Evolutionary conservation across 2,797 vertebrate species (phyloP).

Genomic region (Hippocampus kuda): DNA sequence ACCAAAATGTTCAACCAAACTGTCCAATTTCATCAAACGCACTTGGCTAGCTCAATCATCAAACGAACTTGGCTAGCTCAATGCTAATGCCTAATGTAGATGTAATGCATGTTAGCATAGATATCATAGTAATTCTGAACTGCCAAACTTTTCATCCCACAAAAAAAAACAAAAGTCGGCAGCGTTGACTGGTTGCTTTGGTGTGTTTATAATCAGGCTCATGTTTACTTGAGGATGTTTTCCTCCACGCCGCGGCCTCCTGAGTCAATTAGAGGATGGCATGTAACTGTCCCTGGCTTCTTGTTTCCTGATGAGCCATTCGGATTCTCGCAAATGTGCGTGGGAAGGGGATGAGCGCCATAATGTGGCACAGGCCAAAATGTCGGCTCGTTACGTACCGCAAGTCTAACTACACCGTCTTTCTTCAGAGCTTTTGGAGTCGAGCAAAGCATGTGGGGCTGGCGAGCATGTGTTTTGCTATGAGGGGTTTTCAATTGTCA

Average conservation of each 20-base stretch:
- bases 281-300: constrained; percentile 39
- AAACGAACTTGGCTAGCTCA: neutral
- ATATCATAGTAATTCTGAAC: neutral
- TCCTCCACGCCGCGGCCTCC: constrained; percentile 39
- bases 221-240: constrained; percentile 55
- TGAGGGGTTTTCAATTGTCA: neutral
- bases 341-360: constrained; percentile 40
- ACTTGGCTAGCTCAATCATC: neutral
- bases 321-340: constrained; percentile 38
- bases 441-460: neutral
- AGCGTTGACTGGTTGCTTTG: neutral
- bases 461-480: neutral
- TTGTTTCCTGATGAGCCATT: constrained; percentile 26
- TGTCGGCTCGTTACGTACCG: neutral
- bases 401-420: neutral
- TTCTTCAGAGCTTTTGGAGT: neutral
- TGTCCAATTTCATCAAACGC: no score
- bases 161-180: neutral
- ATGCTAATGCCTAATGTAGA: neutral
- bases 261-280: constrained; percentile 51
- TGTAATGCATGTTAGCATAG: neutral
- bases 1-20: no score
- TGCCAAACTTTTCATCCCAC: no score
- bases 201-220: constrained; percentile 28
- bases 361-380: constrained; percentile 44